These are phyloP conservation scores for Myathropa florea DNA, from an alignment of 2,888 invertebrate genomes.

Conservation along the genomic window DNA sequence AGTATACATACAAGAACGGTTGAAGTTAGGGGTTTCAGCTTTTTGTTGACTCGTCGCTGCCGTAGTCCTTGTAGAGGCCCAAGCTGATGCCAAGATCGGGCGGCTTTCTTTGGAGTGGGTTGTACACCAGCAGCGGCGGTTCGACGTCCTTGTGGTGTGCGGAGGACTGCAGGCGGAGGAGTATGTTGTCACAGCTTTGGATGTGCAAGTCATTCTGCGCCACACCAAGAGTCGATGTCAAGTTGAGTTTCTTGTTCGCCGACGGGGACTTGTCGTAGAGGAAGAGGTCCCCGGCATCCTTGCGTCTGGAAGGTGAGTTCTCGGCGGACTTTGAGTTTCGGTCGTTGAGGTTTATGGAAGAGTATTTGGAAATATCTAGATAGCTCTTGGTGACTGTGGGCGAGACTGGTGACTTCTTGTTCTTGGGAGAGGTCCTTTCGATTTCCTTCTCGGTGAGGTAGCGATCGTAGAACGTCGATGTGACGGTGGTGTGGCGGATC, in stretches of 20 bases:
- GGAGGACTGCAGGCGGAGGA: slow-evolving; percentile 72
- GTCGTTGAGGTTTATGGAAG: background rate
- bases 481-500: slow-evolving; percentile 80
- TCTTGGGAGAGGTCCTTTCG: slow-evolving; percentile 76
- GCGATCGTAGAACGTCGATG: slow-evolving; percentile 80
- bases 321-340: slow-evolving; percentile 73
- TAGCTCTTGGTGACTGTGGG: slow-evolving; percentile 76
- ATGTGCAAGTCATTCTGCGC: slow-evolving; percentile 71
- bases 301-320: slow-evolving; percentile 73
- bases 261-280: slow-evolving; percentile 24
- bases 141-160: slow-evolving; percentile 36
- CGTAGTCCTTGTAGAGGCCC: slow-evolving; percentile 65
- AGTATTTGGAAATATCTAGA: slow-evolving; percentile 72
- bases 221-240: slow-evolving; percentile 42
- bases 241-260: slow-evolving; percentile 24
- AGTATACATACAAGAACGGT: background rate
- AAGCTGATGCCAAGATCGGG: slow-evolving; percentile 70
- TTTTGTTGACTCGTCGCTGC: slow-evolving; percentile 54
- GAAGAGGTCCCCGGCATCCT: slow-evolving; percentile 26
- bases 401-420: slow-evolving; percentile 76
- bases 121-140: slow-evolving; percentile 72
- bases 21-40: slow-evolving; percentile 45
- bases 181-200: slow-evolving; percentile 75
- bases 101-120: slow-evolving; percentile 75
- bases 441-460: slow-evolving; percentile 79